Evolutionary conservation across 2,888 invertebrate species (phyloP), one percentile per base, ranked within the genome.

Genomic region (Schizaphis graminum): DNA sequence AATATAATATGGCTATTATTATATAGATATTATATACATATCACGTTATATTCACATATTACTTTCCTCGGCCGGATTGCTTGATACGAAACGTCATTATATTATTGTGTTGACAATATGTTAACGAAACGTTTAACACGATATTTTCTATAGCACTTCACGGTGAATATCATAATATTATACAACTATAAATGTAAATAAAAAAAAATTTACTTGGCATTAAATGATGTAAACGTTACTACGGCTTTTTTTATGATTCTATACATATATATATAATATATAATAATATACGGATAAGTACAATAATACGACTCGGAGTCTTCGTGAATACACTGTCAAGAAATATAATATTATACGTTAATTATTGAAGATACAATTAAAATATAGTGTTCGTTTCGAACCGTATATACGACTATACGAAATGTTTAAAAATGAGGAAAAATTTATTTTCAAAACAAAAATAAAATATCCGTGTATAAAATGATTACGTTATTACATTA

Each of bases 91-190:
- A 77, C 3, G 21, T 35, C 77, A 35, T 77, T 77, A 77, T 35
- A 77, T 77, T 35, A 35, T 77, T 77, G 35, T 77, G 77, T 77
- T 77, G 77, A 77, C 77, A 35, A 77, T 21, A 35, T 77, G 10
- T 77, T 77, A 77, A 77, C 21, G 77, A 77, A 77, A 77, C 35
- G 35, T 77, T 77, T 77, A 77, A 35, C 35, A 21, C 35, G 21
- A 77, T 77, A 77, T 77, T 77, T 77, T 77, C 77, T 77, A 77
- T 77, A 77, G 77, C 8, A 21, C 77, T 77, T 77, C 35, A 77
- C 35, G 35, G 77, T 35, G 77, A 77, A 77, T 77, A 77, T 47
- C 7, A 47, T 77, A 35, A 35, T 35, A 77, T 77, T 35, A 35
- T 49, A 77, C 77, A 77, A 53, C 53, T 53, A 21, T 53, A 53